Base-by-base conservation (phyloP, 1,140 invertebrate species). In the Dendroctonus valens region DNA sequence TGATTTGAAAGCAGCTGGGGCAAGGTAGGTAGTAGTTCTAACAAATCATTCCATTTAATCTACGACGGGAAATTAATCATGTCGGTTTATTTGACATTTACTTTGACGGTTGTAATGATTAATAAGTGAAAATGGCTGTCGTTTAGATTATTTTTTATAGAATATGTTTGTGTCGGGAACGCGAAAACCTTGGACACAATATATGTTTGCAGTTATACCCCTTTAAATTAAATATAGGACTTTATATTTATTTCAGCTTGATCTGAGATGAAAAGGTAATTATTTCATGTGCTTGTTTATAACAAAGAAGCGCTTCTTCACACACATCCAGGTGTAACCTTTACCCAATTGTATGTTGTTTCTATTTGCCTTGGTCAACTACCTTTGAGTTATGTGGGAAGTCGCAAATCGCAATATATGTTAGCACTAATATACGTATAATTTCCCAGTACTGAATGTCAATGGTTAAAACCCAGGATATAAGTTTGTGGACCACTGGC, bases 251-350 rank as follows among this genome's bases (percentile, higher is more conserved):
- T 61, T 61, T 50, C 26, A 41, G 59, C 40, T 40, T 5, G 37
- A n/a, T 61, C 51, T 61, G 59, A 51, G 48, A 61, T 61, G 59
- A 61, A 51, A 61, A 61, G 59, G 59, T 61, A 61, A 50, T 37
- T 6, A 40, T 41, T 12, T 52, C 14, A 5, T 41, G 15, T 9
- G 7, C 14, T 61, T 61, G 59, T 61, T 61, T 61, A 61, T 49
- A 61, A 61, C 59, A 61, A 61, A 61, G 58, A 59, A 49, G 57
- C 15, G 57, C 57, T 59, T 59, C 44, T 59, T 46, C 42, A 46
- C 26, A 44, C 57, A 48, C 12, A 44, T 44, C 57, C 46, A 58
- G 57, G 57, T 59, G 57, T 44, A 59, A 26, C 26, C 42, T 12
- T 48, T n/a, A 14, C 40, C 40, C 38, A 14, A 3, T 9, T 54